Evolutionary conservation across 2,113 vertebrate species (phyloP), one percentile per base, ranked within the genome.

Genomic region (Chamaea fasciata): DNA sequence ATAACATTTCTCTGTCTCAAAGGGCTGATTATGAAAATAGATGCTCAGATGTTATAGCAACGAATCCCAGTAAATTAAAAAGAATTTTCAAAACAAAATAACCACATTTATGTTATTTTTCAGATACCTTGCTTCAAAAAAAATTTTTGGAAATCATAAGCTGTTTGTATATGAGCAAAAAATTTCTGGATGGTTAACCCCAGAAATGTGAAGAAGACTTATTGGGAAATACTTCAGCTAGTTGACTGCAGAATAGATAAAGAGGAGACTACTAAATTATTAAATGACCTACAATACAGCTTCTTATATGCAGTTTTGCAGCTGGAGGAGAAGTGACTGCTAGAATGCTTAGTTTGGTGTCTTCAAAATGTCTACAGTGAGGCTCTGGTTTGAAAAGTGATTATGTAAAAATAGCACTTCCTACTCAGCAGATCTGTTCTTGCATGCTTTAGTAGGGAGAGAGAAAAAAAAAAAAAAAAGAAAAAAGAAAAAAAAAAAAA

Each of bases 341-440:
- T 78, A 88, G 56, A 50, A 90, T 65, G 69, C 75, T 81, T 80
- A 78, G 59, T 78, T 60, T 90, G 73, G 76, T 87, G 64, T 90
- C 90, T 91, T 95, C 82, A 90, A 91, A 94, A 95, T 91, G 74
- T 90, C 94, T 96, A 63, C 79, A 88, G 71, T 69, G 50, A 90
- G 67, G 78, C 79, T 89, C 59, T 91, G 35, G n/a, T 90, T 84
- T 95, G 88, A 93, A 90, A 93, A 94, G 85, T 47, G 90, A 89
- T 91, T 95, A 89, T 90, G 74, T 92, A 96, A 96, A 96, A 96
- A 96, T 96, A 97, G 89, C 92, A 90, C 94, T 94, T 96, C 95
- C 95, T 95, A 96, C 94, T 95, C 94, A 96, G 96, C 95, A 97
- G 88, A 94, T 96, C 82, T 94, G 89, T 94, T 96, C 96, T 91